Base-by-base conservation (phyloP, 1,140 invertebrate genomes). In the Armadillidium nasatum region DNA sequence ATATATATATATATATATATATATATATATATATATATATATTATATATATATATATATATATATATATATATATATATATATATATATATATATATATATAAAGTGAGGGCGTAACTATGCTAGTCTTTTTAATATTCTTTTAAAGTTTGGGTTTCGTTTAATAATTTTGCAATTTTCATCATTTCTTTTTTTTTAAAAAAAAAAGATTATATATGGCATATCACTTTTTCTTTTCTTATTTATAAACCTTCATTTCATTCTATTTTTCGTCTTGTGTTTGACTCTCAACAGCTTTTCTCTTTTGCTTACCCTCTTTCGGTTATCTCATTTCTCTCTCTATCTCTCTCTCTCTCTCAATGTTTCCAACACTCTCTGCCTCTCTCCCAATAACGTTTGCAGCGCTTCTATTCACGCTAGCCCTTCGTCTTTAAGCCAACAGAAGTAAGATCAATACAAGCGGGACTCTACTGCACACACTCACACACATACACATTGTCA, bases 361-460 rank as follows among this genome's bases (percentile, higher is more conserved):
- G 11, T 60, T 13, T 19, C 11, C 11, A 13, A 4, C 50, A 15
- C 50, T 19, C 50, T 60, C 11, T 15, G 19, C 11, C 50, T 19
- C 50, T 60, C 50, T 60, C 50, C 50, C 50, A 15, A 60, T 60
- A 60, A 60, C 50, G 50, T 60, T 60, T 60, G 11, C 50, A 60
- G 50, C 7, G 50, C 19, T 60, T 19, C 50, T 60, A 60, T 60
- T 60, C 50, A 60, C 50, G 50, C 50, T 60, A 60, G 50, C 50
- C 50, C 19, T 60, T 60, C 50, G 50, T 60, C 50, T 60, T 60
- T 60, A 60, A 60, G 50, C 50, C 50, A 60, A 60, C 50, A 60
- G 50, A 60, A 60, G 50, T 60, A 60, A 60, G 50, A 60, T 60
- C 50, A 60, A 60, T 60, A 60, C 50, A 60, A 60, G 50, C 11